Conservation (phyloP, 2,888 invertebrate species). For the Chelonus formosanus region DNA sequence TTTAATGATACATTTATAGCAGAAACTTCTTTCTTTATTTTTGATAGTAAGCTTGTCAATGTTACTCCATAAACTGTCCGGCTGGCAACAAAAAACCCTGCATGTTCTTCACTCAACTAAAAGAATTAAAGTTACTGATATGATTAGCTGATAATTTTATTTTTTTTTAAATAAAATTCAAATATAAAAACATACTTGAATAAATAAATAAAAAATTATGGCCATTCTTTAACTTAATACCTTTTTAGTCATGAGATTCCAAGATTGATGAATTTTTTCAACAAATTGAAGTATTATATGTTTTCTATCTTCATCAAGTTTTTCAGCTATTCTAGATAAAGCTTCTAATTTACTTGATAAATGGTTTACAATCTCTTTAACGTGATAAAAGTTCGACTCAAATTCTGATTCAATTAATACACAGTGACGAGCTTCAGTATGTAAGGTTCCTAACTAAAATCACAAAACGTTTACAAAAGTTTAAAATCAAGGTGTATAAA, state of each 20-base stretch:
- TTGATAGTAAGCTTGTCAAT: slow-evolving; percentile 46
- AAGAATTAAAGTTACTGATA: background rate
- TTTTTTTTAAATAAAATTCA: background rate
- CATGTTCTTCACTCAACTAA: slow-evolving; percentile 43
- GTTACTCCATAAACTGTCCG: slow-evolving; percentile 47
- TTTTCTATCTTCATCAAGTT: slow-evolving; percentile 32
- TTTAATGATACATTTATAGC: slow-evolving; percentile 46
- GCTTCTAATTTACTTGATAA: slow-evolving; percentile 49
- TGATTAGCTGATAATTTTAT: background rate
- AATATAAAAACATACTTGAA: background rate
- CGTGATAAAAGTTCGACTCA: slow-evolving; percentile 45
- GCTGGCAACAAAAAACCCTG: slow-evolving; percentile 51
- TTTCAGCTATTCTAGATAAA: slow-evolving; percentile 45
- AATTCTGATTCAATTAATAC: slow-evolving; percentile 45
- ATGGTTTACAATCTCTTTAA: slow-evolving; percentile 41
- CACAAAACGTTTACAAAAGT: slow-evolving; percentile 22
- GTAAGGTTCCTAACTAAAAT: slow-evolving; percentile 46
- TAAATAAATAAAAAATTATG: background rate
- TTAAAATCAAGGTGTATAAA: slow-evolving; percentile 6
- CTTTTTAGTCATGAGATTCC: slow-evolving; percentile 47
- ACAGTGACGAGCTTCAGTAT: slow-evolving; percentile 45
- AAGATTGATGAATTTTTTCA: slow-evolving; percentile 45
- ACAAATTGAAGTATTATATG: slow-evolving; percentile 48
- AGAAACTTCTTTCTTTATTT: slow-evolving; percentile 48
- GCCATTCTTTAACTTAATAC: slow-evolving; percentile 37